Evolutionary conservation across 2,888 invertebrate genomes (phyloP), one percentile per base, ranked within the genome.

Genomic region (Melangyna quadrimaculata): DNA sequence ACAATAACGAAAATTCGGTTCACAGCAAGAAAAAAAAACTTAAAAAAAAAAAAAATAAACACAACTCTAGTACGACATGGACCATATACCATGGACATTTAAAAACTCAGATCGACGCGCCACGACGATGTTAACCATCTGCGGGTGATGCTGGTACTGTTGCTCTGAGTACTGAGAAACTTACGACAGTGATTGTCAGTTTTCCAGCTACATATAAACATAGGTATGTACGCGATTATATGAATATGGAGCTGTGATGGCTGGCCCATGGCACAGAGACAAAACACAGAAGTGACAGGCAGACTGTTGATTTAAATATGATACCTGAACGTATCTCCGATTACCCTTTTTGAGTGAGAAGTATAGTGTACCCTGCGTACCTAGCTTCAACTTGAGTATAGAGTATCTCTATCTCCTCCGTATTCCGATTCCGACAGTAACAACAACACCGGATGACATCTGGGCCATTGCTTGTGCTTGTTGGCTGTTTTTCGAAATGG

Each of bases 271-370:
- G 70, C 48, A 65, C 35, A 67, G 35, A 51, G 51, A 67, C 51
- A 51, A 51, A 67, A 67, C 74, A 75, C 80, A 69, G 65, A 84
- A 77, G 65, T 84, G 84, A 84, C 84, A 80, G 72, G 67, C 75
- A 84, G 75, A 84, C 84, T 84, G 84, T 75, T 84, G 84, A 79
- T 80, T 77, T 80, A 72, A 84, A 80, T 84, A 84, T 80, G 84
- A 84, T 84, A 84, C 84, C 84, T 84, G 84, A 77, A 72, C 55
- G 79, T 80, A 72, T 80, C 84, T 84, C 84, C 84, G 84, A 80
- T 84, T 84, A 84, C 84, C 80, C 80, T 84, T 84, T 80, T 80
- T 19, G 78, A 65, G 43, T 74, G 79, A 29, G 61, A 70, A 69
- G 78, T 51, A 12, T 14, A 74, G 53, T 65, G 63, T 24, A 40